Evolutionary conservation across 92 coral and sea anemone genomes (phyloP).

Genomic region (Phymanthus crucifer): DNA sequence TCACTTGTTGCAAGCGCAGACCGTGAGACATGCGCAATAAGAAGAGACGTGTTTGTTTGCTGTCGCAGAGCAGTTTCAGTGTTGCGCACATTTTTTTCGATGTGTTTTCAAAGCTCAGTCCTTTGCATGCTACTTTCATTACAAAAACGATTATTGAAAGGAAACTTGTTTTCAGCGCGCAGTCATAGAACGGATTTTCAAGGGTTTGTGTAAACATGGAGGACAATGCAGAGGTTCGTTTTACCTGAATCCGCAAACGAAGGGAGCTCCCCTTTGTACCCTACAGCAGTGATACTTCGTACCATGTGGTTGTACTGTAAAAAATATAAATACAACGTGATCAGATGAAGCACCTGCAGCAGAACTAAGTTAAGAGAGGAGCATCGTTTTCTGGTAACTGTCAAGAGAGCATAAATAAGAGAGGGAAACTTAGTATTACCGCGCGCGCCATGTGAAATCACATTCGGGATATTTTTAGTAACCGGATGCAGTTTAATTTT

Average conservation of each 20-base stretch:
- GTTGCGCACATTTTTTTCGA: not conserved
- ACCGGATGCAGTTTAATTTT: no score
- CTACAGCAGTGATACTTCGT: constrained; percentile 69
- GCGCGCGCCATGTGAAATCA: no score
- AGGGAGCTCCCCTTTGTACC: constrained; percentile 38
- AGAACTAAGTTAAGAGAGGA: not conserved
- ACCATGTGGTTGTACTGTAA: constrained; percentile 78
- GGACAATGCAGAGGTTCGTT: not conserved
- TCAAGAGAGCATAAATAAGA: no score
- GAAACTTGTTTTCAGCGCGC: not conserved
- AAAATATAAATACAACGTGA: not conserved
- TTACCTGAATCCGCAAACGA: not conserved
- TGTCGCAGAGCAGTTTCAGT: not conserved
- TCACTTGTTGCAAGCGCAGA: not conserved
- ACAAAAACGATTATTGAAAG: no score
- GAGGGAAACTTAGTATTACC: no score
- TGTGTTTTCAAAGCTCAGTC: not conserved
- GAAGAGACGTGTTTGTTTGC: no score
- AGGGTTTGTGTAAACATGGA: no score
- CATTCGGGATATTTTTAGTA: no score
- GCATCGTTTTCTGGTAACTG: no score
- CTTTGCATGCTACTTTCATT: not conserved
- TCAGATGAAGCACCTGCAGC: not conserved
- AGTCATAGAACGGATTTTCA: not conserved
- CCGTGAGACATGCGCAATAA: not conserved